phyloP scores from a whole-genome alignment of 2,797 vertebrate species.

The Labeo calbasu region DNA sequence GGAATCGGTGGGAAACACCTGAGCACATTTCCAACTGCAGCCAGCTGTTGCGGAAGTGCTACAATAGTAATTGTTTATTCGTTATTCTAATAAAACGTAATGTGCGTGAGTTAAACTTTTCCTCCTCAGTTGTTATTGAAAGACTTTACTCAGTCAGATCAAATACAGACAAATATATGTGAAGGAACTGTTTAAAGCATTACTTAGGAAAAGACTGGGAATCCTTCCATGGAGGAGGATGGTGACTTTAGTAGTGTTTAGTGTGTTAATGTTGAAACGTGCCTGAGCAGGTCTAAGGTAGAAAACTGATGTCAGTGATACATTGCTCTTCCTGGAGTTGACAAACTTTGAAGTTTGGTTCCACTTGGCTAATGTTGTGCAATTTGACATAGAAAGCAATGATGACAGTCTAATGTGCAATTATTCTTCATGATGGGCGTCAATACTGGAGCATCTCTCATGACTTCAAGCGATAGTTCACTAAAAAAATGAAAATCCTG shows the following conservation, averaged over 20 bases:
- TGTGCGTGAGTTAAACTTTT: background rate
- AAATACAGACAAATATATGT: conserved; percentile 1
- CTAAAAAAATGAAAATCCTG: background rate
- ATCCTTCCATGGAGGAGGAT: background rate
- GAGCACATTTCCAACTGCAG: conserved; percentile 14
- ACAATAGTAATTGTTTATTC: conserved; percentile 33
- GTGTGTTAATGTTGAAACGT: conserved; percentile 24
- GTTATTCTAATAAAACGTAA: conserved; percentile 10
- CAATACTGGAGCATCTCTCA: background rate
- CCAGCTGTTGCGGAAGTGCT: conserved; percentile 26
- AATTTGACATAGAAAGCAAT: conserved; percentile 21
- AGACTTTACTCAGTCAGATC: background rate
- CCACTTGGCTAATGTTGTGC: conserved; percentile 26
- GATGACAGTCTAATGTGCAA: background rate
- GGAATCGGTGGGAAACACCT: conserved; percentile 40
- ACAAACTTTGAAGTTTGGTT: conserved; percentile 32
- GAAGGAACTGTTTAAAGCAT: background rate
- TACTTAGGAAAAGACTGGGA: conserved; percentile 1
- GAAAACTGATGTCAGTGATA: conserved; percentile 29
- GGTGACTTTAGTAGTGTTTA: background rate
- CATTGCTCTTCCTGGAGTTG: conserved; percentile 10
- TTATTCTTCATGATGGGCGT: conserved; percentile 1
- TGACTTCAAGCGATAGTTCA: conserved; percentile 4
- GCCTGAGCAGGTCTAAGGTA: conserved; percentile 17
- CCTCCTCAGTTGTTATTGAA: background rate